A percentile compares a stretch with the other conserved stretches of the same genome.
Evolutionary conservation across 2,888 invertebrate genomes (phyloP).

Genomic region (Drosophila ustulata): DNA sequence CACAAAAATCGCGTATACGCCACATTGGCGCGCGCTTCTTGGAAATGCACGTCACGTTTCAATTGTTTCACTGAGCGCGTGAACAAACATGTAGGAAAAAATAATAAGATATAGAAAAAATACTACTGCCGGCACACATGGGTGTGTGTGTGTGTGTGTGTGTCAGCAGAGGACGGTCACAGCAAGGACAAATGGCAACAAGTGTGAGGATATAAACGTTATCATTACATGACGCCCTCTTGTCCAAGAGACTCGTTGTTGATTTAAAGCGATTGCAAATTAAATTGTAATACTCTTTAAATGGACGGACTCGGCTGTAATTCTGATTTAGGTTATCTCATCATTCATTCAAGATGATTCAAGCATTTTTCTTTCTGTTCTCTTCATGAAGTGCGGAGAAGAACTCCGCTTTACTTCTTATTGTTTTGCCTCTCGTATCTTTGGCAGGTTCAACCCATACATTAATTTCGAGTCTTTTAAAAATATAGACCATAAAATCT

Average conservation of each 20-base stretch:
- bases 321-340: not conserved
- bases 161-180: constrained; percentile 53
- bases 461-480: not conserved
- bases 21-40: constrained; percentile 42
- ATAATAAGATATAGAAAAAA: constrained; percentile 60
- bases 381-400: not conserved
- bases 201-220: constrained; percentile 60
- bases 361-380: not conserved
- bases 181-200: constrained; percentile 73
- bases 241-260: not conserved
- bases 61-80: constrained; percentile 67
- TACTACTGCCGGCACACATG: constrained; percentile 23
- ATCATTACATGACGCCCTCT: constrained; percentile 46
- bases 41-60: constrained; percentile 68
- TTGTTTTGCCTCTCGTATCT: not conserved
- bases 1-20: constrained; percentile 64
- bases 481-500: not conserved
- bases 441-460: not conserved
- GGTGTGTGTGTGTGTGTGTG: constrained; percentile 1
- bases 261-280: constrained; percentile 13
- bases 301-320: not conserved
- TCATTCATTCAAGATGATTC: not conserved
- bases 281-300: constrained; percentile 3
- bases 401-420: not conserved
- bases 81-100: constrained; percentile 62